These are phyloP conservation scores for Adineta ricciae DNA, from an alignment of 2,888 invertebrate species.

Conservation along the genomic window DNA sequence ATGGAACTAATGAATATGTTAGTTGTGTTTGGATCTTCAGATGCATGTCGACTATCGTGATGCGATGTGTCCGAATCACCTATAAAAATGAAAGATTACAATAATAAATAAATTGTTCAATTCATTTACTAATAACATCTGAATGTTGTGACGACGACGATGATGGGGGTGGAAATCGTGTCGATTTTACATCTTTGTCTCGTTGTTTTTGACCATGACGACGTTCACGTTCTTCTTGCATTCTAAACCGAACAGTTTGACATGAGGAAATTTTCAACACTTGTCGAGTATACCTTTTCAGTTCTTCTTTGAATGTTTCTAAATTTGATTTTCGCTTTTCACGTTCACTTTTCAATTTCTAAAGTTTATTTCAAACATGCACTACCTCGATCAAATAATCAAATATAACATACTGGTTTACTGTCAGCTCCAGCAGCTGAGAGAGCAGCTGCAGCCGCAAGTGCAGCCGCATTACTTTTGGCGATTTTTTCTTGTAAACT, in stretches of 20 bases:
- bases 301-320: conserved; percentile 92
- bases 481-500: not conserved
- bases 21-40: conserved; percentile 91
- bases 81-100: not conserved
- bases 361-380: not conserved
- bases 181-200: conserved; percentile 17
- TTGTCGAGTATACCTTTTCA: conserved; percentile 65
- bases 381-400: not conserved
- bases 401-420: not conserved
- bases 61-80: conserved; percentile 20
- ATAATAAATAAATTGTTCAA: not conserved
- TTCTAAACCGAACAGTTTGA: conserved; percentile 24
- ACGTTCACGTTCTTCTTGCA: conserved; percentile 30
- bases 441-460: conserved; percentile 17
- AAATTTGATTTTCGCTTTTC: conserved; percentile 90
- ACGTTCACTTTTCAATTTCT: conserved; percentile 60
- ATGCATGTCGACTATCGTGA: not conserved
- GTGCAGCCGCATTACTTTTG: conserved; percentile 15
- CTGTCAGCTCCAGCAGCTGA: not conserved
- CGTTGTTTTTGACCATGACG: conserved; percentile 21
- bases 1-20: conserved; percentile 93
- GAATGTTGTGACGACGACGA: not conserved
- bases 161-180: not conserved
- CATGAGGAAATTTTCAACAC: conserved; percentile 34
- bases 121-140: not conserved